Conservation (phyloP, 1,140 invertebrate species). For the Sinonovacula constricta region DNA sequence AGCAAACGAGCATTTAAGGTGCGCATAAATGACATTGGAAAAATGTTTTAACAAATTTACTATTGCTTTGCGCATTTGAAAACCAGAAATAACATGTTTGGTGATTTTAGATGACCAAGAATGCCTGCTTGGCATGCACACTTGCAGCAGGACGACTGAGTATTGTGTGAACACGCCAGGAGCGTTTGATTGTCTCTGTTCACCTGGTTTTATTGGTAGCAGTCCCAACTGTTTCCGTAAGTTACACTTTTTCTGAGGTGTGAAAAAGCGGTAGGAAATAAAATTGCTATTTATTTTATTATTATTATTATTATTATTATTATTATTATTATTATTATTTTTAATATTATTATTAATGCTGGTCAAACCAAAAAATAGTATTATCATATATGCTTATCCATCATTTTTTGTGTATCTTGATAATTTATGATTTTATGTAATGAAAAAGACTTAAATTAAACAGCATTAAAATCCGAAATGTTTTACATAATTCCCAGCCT, state of each 20-base stretch:
- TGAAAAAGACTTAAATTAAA: too few species aligned
- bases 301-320: too few species aligned
- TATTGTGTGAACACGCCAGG: background rate
- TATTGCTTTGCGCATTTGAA: background rate
- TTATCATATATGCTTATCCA: too few species aligned
- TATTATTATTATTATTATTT: too few species aligned
- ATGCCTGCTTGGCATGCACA: background rate
- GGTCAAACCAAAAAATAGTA: too few species aligned
- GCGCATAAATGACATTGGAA: background rate
- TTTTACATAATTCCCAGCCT: too few species aligned
- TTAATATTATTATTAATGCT: too few species aligned
- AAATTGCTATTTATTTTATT: background rate
- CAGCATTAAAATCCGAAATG: too few species aligned
- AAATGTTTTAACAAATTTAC: background rate
- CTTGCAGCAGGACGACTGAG: background rate
- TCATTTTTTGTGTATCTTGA: too few species aligned
- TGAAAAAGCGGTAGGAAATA: too few species aligned
- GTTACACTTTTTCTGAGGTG: too few species aligned
- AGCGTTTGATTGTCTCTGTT: background rate
- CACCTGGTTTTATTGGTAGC: background rate
- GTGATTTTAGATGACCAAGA: background rate
- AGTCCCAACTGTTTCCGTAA: background rate
- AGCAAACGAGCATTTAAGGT: background rate
- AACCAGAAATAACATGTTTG: background rate
- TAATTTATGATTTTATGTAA: too few species aligned